A percentile compares a stretch with the other conserved stretches of the same genome.
These are phyloP conservation scores for Acleris laterana DNA, from an alignment of 2,888 invertebrate species.

Conservation along the genomic window DNA sequence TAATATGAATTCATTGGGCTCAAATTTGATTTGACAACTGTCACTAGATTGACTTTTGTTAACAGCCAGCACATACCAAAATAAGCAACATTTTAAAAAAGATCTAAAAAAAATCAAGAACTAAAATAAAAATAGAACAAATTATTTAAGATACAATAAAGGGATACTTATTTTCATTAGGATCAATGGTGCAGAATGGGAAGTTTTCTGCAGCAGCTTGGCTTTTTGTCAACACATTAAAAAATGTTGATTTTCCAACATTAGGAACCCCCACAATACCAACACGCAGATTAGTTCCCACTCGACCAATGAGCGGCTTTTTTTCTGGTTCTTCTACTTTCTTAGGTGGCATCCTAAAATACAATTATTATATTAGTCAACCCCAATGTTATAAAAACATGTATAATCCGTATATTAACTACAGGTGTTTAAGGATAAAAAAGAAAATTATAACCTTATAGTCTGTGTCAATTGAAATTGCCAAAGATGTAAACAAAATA, in stretches of 20 bases:
- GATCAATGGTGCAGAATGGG: slow-evolving; percentile 99
- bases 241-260: slow-evolving; percentile 99
- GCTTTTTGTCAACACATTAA: slow-evolving; percentile 99
- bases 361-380: not conserved
- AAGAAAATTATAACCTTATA: too few relatives aligned
- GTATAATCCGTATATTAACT: too few relatives aligned
- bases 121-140: too few relatives aligned
- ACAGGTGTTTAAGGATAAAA: too few relatives aligned
- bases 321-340: slow-evolving; percentile 95
- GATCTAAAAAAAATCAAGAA: not conserved
- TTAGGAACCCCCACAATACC: slow-evolving; percentile 99
- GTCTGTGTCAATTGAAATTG: too few relatives aligned
- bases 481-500: too few relatives aligned
- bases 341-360: slow-evolving; percentile 90
- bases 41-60: slow-evolving; percentile 2
- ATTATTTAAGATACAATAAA: slow-evolving; percentile 25
- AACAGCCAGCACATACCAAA: slow-evolving; percentile 9
- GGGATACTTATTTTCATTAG: slow-evolving; percentile 99
- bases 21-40: slow-evolving; percentile 15
- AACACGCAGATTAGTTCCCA: slow-evolving; percentile 97
- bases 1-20: slow-evolving; percentile 14
- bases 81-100: not conserved
- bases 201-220: slow-evolving; percentile 99
- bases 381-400: too few relatives aligned
- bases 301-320: slow-evolving; percentile 96